Evolutionary conservation across 2,113 vertebrate genomes (phyloP).

Genomic region (Morphnarchus princeps): DNA sequence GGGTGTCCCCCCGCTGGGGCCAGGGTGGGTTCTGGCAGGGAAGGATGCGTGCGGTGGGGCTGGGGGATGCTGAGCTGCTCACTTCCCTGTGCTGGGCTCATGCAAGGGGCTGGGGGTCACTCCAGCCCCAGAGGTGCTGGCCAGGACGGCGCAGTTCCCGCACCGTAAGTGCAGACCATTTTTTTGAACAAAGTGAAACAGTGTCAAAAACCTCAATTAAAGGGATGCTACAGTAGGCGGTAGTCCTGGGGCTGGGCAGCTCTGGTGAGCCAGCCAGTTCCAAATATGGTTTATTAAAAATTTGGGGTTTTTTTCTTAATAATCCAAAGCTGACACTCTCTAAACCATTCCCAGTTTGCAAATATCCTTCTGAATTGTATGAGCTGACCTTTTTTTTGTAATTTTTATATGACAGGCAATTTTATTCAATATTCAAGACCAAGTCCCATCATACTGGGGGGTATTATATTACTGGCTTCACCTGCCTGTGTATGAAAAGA

Average conservation of each 20-base stretch:
- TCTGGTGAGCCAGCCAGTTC: not conserved
- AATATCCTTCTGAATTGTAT: not conserved
- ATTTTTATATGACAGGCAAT: not conserved
- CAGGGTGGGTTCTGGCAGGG: not conserved
- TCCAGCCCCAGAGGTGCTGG: not conserved
- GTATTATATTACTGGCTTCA: not conserved
- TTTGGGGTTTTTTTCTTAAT: not conserved
- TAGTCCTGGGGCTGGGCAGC: not conserved
- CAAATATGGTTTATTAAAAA: not conserved
- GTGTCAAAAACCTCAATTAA: too few relatives aligned
- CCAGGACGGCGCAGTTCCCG: not conserved
- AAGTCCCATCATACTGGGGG: too few relatives aligned
- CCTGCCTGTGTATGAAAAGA: not conserved
- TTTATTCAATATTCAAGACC: not conserved
- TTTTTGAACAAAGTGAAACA: not conserved
- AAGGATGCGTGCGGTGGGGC: not conserved
- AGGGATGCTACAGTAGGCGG: fast-evolving
- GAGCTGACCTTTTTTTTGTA: not conserved
- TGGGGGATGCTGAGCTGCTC: not conserved
- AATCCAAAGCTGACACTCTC: not conserved
- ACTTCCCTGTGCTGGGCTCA: not conserved
- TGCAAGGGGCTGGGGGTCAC: not conserved
- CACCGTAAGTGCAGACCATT: not conserved
- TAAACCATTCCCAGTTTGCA: not conserved
- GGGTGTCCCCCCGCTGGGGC: too few relatives aligned